phyloP scores from a whole-genome alignment of 2,797 vertebrate genomes.

The Poecilia velifera region DNA sequence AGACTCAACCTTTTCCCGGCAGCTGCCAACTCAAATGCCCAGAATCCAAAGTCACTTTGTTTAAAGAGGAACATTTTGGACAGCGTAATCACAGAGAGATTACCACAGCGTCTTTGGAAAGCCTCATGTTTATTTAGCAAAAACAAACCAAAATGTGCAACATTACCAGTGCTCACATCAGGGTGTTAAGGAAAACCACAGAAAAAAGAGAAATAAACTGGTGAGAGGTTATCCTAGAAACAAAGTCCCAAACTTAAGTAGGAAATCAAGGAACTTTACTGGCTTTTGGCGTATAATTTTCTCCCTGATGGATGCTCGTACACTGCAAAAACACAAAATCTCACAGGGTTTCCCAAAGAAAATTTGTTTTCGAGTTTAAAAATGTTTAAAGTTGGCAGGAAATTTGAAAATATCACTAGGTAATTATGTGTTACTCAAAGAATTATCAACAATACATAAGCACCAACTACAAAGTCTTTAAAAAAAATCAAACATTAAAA shows the following conservation, averaged over 20 bases:
- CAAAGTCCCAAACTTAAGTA: neutral
- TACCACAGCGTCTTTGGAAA: conserved; percentile 7
- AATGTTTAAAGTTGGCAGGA: no score
- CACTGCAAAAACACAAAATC: no score
- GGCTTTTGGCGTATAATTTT: neutral
- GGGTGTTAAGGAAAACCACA: neutral
- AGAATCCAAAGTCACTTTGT: conserved; percentile 29
- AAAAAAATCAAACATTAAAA: no score
- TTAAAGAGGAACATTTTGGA: conserved; percentile 35
- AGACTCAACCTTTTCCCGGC: conserved; percentile 45
- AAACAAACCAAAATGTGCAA: neutral
- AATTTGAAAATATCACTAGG: no score
- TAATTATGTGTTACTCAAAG: no score
- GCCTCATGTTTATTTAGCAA: neutral
- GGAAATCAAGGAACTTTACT: neutral
- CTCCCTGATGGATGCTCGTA: neutral
- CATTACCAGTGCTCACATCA: neutral
- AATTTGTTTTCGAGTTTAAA: no score
- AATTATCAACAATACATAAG: no score
- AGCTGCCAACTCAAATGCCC: conserved; percentile 38
- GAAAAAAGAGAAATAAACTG: neutral
- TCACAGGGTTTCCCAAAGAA: no score
- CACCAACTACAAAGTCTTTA: no score
- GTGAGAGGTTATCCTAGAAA: neutral
- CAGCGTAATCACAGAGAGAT: conserved; percentile 7